Conservation (phyloP, 2,888 invertebrate species). For the Apamea crenata region DNA sequence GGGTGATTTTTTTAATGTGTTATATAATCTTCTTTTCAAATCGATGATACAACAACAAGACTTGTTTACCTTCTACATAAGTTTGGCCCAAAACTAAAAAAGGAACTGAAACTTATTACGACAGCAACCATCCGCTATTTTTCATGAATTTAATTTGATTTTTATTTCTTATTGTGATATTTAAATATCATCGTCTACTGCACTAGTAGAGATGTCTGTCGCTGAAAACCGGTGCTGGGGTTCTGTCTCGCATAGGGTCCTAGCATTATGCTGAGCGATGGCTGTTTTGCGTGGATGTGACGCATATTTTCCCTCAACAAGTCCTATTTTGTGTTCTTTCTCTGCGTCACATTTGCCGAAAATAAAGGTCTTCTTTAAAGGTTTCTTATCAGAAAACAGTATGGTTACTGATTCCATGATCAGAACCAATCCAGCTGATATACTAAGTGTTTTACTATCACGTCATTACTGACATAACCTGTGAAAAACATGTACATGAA, state of each 20-base stretch:
- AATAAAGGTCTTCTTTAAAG: no score
- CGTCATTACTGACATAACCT: not conserved
- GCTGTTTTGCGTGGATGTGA: no score
- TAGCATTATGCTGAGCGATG: no score
- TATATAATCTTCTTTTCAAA: not conserved
- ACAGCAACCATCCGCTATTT: no score
- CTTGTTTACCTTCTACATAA: not conserved
- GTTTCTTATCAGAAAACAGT: not conserved
- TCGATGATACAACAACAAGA: not conserved
- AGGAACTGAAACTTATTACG: no score
- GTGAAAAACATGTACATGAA: not conserved
- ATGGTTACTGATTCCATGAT: not conserved
- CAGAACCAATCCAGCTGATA: not conserved
- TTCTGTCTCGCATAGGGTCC: no score
- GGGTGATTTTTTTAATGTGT: not conserved
- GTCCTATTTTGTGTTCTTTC: not conserved
- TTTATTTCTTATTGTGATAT: no score
- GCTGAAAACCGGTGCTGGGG: no score
- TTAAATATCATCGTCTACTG: no score
- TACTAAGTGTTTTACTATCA: not conserved
- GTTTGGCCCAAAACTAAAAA: not conserved
- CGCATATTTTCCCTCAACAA: not conserved
- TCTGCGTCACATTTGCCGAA: not conserved
- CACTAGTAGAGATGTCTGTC: no score
- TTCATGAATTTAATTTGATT: not conserved